A percentile compares a stretch with the other conserved stretches of the same genome.
phyloP scores from a whole-genome alignment of 2,113 vertebrate genomes.

The Chaetodon trifascialis region DNA sequence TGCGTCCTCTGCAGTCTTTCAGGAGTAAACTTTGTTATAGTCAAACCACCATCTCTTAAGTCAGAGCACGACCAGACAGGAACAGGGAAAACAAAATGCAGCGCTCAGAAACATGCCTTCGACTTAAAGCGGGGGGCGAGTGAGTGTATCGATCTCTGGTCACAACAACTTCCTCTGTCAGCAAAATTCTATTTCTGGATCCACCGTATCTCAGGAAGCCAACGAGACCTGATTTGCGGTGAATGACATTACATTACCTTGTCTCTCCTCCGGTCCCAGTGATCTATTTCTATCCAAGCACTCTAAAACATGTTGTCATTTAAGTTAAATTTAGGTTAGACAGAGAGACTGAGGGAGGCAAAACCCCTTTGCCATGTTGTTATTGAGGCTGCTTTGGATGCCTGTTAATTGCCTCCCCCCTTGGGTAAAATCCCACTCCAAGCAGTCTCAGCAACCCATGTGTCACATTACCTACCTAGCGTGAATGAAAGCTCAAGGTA shows the following conservation, averaged over 20 bases:
- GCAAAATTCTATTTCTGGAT: constrained; percentile 83
- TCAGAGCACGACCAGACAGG: constrained; percentile 52
- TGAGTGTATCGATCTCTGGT: constrained; percentile 79
- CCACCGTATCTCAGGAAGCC: constrained; percentile 73
- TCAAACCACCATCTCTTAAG: constrained; percentile 32
- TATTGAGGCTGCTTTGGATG: constrained; percentile 48
- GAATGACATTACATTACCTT: constrained; percentile 72
- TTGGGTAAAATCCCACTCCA: constrained; percentile 44
- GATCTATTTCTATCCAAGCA: constrained; percentile 70
- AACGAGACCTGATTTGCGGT: constrained; percentile 73
- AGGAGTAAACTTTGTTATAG: constrained; percentile 50
- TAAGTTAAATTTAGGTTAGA: constrained; percentile 56
- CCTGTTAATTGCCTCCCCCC: constrained; percentile 67
- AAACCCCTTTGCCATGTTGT: constrained; percentile 42
- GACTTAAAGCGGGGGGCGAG: constrained; percentile 55
- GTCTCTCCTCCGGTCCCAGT: constrained; percentile 47
- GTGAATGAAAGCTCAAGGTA: constrained; percentile 68
- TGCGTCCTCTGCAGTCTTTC: constrained; percentile 1
- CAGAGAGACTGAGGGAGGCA: constrained; percentile 11
- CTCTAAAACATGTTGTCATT: constrained; percentile 54
- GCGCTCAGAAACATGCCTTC: constrained; percentile 64
- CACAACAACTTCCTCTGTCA: constrained; percentile 82
- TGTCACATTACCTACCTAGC: constrained; percentile 65
- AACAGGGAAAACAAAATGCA: constrained; percentile 70
- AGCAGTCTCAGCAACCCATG: constrained; percentile 57